Base-by-base conservation (phyloP, 2,888 invertebrate species). In the Latrodectus elegans region DNA sequence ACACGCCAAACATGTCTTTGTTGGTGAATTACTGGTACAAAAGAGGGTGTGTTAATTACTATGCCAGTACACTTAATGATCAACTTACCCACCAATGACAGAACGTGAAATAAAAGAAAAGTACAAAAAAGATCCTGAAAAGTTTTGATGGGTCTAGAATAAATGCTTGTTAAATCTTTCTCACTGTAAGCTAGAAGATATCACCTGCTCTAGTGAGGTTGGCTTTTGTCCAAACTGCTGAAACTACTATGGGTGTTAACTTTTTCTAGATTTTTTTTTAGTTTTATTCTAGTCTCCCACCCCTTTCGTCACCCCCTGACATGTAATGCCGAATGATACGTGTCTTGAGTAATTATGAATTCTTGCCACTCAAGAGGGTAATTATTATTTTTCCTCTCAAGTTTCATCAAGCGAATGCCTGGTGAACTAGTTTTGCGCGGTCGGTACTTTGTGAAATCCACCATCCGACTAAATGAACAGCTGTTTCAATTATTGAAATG, bases 401-500 rank as follows among this genome's bases (percentile, higher is more conserved):
- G 78, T 84, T 84, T 84, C 84, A 84, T 84, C 84, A 78, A 26
- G 60, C 72, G 84, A 71, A 53, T 65, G 77, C 65, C 84, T 78
- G 72, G 76, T 83, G 71, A 51, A 76, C 71, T 64, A 55, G 74
- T 17, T 53, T 49, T 14, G 26, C 76, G 26, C 64, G 70, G 64
- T 51, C 64, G 12, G 64, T 67, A n/a, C 17, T 49, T 15, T 8
- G 12, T n/a, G 53, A 70, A 64, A 38, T 6, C 38, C 38, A 38
- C 38, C 38, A 38, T 38, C 38, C 38, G 38, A 38, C 38, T 38
- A 38, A 38, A 53, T 52, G 72, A 73, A 84, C 77, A 84, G 84
- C 77, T 84, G 84, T 84, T 84, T 84, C 84, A 84, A 84, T 84
- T 84, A 84, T 84, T 84, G 84, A 84, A 84, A 84, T 84, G 84